These are phyloP conservation scores for Pinctada fucata DNA, from an alignment of 2,888 invertebrate genomes.

Conservation along the genomic window DNA sequence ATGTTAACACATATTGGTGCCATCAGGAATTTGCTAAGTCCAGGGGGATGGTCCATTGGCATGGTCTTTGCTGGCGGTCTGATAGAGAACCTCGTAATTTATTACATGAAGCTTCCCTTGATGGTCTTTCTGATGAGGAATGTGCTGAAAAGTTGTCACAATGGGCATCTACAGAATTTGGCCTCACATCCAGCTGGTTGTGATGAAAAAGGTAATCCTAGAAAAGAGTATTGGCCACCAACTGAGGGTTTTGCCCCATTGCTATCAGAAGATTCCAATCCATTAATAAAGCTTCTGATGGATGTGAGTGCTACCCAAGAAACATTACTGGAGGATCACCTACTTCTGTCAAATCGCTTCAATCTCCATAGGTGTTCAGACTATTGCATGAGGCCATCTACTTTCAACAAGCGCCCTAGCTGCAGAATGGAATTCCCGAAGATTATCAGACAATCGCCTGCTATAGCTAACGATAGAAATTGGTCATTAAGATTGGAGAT, in stretches of 20 bases:
- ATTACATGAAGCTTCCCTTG: conserved; percentile 36
- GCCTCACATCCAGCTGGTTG: conserved; percentile 42
- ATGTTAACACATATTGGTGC: conserved; percentile 53
- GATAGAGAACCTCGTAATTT: conserved; percentile 49
- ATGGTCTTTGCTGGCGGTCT: conserved; percentile 53
- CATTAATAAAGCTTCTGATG: conserved; percentile 33
- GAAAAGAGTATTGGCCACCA: conserved; percentile 42
- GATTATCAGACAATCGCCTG: conserved; percentile 25
- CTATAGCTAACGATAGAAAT: conserved; percentile 47
- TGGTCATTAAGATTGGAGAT: conserved; percentile 44
- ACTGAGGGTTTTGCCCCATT: conserved; percentile 36
- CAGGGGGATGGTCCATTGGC: conserved; percentile 53
- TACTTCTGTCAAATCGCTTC: conserved; percentile 36
- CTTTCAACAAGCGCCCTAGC: background rate
- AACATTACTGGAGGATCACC: conserved; percentile 36
- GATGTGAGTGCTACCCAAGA: conserved; percentile 39
- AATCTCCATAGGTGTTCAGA: conserved; percentile 43
- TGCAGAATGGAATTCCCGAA: conserved; percentile 29
- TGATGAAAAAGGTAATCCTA: conserved; percentile 30
- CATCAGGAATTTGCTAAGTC: conserved; percentile 56
- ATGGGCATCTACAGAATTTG: conserved; percentile 45
- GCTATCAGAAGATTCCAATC: conserved; percentile 42
- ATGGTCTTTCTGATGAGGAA: conserved; percentile 41
- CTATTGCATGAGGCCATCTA: conserved; percentile 31
- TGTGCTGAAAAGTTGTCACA: conserved; percentile 34